Evolutionary conservation across 2,797 vertebrate species (phyloP).

Genomic region (Crossoptilon crossoptilon): DNA sequence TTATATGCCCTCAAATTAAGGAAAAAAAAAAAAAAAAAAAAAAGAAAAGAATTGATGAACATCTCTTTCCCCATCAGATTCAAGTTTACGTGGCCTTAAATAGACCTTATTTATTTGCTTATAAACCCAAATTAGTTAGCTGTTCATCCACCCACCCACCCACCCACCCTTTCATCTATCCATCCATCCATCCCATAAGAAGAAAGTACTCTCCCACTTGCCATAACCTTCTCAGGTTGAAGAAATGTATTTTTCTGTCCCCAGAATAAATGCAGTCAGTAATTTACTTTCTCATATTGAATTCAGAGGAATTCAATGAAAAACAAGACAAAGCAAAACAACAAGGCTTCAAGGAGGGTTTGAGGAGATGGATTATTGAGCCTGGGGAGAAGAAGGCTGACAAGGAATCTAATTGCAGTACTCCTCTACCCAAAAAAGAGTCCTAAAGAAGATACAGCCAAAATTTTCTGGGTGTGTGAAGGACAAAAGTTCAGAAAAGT

Average conservation of each 20-base stretch:
- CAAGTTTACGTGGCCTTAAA: background rate
- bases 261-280: background rate
- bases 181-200: background rate
- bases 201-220: background rate
- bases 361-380: background rate
- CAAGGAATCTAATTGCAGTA: background rate
- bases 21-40: background rate
- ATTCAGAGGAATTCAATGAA: background rate
- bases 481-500: background rate
- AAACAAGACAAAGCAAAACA: background rate
- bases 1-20: background rate
- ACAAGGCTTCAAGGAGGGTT: background rate
- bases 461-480: background rate
- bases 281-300: background rate
- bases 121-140: background rate
- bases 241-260: background rate
- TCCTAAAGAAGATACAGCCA: background rate
- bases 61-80: background rate
- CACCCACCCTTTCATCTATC: no score
- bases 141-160: no score
- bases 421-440: background rate
- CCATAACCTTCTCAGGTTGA: no score
- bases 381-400: background rate
- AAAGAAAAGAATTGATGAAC: background rate
- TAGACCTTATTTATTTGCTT: background rate